Base-by-base conservation (phyloP, 1,140 invertebrate genomes). In the Acyrthosiphon pisum region DNA sequence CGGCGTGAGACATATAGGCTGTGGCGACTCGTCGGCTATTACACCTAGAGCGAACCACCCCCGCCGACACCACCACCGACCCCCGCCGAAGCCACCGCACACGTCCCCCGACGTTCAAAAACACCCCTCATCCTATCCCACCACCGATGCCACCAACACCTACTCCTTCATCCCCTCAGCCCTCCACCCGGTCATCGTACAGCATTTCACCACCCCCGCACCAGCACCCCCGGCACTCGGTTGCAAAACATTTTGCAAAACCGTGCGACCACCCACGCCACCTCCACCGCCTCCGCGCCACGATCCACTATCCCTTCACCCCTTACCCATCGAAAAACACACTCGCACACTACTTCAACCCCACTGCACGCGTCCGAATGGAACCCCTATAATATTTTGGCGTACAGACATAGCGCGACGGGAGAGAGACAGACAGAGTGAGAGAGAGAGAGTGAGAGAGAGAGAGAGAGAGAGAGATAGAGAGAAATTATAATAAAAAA, bases 181-280 rank as follows among this genome's bases (percentile, higher is more conserved):
- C 68, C 46, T 46, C 81, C 91, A 50, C 91, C 26, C 81, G 1
- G 30, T 7, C 76, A 2, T 50, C 22, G 30, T 26, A 60, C 68
- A 83, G 91, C 91, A 56, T 83, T 84, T 84, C 76, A 37, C 76
- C 91, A 56, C 50, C 48, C 81, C 48, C 91, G 18, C 81, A n/a
- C 48, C 76, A 11, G 37, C 76, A 23, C 91, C 46, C 46, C 76
- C 76, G 35, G 4, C 76, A 46, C 0, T 50, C 30, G 76, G 91
- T 93, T 93, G 91, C 91, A 93, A 93, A 93, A 93, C 91, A 93
- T 93, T 93, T 93, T 93, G 91, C 91, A 93, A 93, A 93, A 93
- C 48, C 81, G 68, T 92, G 68, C 91, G 60, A 81, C 91, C 91
- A 92, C 91, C 91, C 91, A 92, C 91, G 81, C 91, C 91, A 93